These are phyloP conservation scores for Coecobrya sp. DNA, from an alignment of 2,888 invertebrate species.

Conservation along the genomic window DNA sequence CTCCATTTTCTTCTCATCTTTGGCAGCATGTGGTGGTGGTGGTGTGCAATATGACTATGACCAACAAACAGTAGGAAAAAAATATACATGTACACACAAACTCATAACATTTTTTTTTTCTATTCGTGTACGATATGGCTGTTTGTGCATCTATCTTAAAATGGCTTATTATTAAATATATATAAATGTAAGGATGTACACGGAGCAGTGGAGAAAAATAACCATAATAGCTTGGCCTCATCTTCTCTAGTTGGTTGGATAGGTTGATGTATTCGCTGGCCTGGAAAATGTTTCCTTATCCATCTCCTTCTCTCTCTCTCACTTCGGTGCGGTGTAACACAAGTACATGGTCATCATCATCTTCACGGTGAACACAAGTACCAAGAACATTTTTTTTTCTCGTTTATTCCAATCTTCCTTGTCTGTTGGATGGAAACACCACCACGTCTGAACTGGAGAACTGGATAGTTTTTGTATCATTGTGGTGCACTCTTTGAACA, in stretches of 20 bases:
- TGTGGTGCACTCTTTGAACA: not conserved
- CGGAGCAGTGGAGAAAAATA: conserved; percentile 42
- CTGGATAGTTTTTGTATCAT: conserved; percentile 8
- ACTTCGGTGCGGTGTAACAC: not conserved
- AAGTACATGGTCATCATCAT: conserved; percentile 19
- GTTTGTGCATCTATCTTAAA: not conserved
- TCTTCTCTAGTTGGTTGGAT: conserved; percentile 65
- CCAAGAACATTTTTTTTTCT: conserved; percentile 48
- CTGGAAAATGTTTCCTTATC: conserved; percentile 78
- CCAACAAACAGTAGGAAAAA: conserved; percentile 37
- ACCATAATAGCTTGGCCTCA: conserved; percentile 69
- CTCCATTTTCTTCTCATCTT: conserved; percentile 45
- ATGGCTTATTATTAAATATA: conserved; percentile 43
- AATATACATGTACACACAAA: not conserved
- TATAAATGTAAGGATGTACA: not conserved
- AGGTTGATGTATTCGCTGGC: conserved; percentile 78
- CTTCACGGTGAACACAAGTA: conserved; percentile 40
- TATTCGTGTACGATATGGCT: not conserved
- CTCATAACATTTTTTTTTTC: conserved; percentile 27
- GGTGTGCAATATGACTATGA: conserved; percentile 77
- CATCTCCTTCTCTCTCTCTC: conserved; percentile 7
- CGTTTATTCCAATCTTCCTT: not conserved
- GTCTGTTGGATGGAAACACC: conserved; percentile 18
- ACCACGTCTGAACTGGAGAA: not conserved
- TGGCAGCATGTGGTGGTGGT: conserved; percentile 27